These are phyloP conservation scores for Drosophila atroscutellata DNA, from an alignment of 2,888 invertebrate genomes.

Conservation along the genomic window DNA sequence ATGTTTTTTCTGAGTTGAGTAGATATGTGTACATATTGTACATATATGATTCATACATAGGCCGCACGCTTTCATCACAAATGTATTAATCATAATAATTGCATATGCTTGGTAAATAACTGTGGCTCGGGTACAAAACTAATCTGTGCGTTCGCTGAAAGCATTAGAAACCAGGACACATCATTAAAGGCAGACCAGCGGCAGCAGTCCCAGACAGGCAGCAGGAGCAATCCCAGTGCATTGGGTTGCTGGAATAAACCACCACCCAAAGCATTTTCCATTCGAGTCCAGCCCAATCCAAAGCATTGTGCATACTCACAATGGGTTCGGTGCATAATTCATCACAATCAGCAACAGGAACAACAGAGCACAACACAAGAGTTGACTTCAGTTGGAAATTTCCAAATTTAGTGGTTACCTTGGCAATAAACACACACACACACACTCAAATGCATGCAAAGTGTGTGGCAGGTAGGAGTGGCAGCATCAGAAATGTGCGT, in stretches of 20 bases:
- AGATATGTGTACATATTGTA: neutral
- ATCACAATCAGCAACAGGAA: conserved; percentile 75
- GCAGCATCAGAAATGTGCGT: conserved; percentile 2
- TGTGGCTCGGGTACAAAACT: conserved; percentile 38
- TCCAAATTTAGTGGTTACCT: conserved; percentile 53
- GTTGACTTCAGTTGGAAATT: conserved; percentile 55
- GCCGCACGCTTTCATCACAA: conserved; percentile 10
- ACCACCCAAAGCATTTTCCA: conserved; percentile 16
- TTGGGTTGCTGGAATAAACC: conserved; percentile 5
- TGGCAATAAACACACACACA: conserved; percentile 21
- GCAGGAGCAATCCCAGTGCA: neutral
- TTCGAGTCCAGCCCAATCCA: neutral
- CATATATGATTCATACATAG: neutral
- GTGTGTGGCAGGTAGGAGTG: conserved; percentile 9
- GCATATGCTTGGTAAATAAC: conserved; percentile 1
- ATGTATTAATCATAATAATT: conserved; percentile 45
- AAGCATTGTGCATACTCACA: conserved; percentile 26
- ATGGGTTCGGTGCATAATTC: conserved; percentile 70
- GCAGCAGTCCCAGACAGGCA: conserved; percentile 7
- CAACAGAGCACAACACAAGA: conserved; percentile 25
- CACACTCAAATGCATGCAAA: neutral
- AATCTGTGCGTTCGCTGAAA: conserved; percentile 63
- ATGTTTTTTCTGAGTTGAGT: neutral
- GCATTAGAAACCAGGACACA: conserved; percentile 73
- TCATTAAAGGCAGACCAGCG: conserved; percentile 62